Evolutionary conservation across 2,797 vertebrate species (phyloP), one percentile per base, ranked within the genome.

Genomic region (Cetoscarus ocellatus): DNA sequence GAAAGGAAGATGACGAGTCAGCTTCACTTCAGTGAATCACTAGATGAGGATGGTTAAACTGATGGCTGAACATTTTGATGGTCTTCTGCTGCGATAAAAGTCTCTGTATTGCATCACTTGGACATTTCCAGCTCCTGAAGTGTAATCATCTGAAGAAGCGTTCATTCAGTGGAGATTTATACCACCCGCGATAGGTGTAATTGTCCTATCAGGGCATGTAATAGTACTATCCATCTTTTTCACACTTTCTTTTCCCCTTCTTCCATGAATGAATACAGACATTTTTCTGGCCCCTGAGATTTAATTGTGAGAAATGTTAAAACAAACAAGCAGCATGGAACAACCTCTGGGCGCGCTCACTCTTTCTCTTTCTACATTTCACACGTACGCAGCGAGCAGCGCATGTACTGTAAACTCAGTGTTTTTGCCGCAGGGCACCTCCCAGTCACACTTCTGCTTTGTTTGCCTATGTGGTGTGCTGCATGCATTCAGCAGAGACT

Each of bases 291-390:
- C 60, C 71, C 63, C 53, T 61, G 58, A 76, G 73, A 36, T 79
- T 77, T 67, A 79, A 79, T 80, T 70, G 65, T 80, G 61, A 84
- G 57, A 63, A 86, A 78, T 79, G 78, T 66, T 67, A 54, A 79
- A 74, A 59, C 63, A 74, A 77, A 61, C 73, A 69, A 77, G 34
- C 73, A 66, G 61, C 60, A 74, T 52, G 47, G 60, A 58, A 45
- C 62, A 44, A 56, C 67, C 70, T 70, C 52, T 70, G 73, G 67
- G 77, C 57, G 48, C 34, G 42, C 43, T 70, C 34, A 40, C 43
- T 61, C 38, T 50, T 17, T 75, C 35, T 59, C 47, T 39, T 42
- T 69, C 39, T 59, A 35, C 35, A 14, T 66, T 59, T 39, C 48
- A 65, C 69, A 42, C 45, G 11, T 38, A 6, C 44, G 49, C 62